Evolutionary conservation across 30 jellyfish, hydroid and myxozoan genomes (phyloP).

Genomic region (Hydra vulgaris): DNA sequence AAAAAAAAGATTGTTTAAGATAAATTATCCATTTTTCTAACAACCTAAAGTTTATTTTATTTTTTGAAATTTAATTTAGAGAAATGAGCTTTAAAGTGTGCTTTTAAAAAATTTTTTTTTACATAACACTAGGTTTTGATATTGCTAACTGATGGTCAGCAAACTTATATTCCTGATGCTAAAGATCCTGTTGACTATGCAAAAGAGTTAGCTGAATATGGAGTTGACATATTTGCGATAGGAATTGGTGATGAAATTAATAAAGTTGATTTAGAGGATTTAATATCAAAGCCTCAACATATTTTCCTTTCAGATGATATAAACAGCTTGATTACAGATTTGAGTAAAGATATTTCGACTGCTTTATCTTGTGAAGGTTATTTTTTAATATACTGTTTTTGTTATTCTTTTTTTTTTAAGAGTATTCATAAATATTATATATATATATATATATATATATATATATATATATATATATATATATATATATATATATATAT

Average conservation of each 20-base stretch:
- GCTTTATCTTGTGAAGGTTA: constrained; percentile 82
- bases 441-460: too few relatives aligned
- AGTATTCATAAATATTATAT: too few relatives aligned
- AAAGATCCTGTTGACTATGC: constrained; percentile 46
- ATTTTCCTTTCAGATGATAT: constrained; percentile 75
- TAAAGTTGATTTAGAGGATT: constrained; percentile 35
- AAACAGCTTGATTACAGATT: constrained; percentile 33
- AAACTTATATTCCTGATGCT: constrained; percentile 48
- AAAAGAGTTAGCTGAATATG: constrained; percentile 39
- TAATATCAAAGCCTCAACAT: constrained; percentile 54
- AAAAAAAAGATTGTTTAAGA: too few relatives aligned
- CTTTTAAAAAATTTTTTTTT: too few relatives aligned
- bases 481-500: too few relatives aligned
- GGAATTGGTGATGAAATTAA: constrained; percentile 87
- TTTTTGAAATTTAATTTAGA: too few relatives aligned
- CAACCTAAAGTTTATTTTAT: too few relatives aligned
- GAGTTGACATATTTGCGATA: constrained; percentile 66
- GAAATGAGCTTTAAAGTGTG: too few relatives aligned
- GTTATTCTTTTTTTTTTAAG: too few relatives aligned
- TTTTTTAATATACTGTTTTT: neutral
- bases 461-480: too few relatives aligned
- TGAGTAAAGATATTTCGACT: constrained; percentile 35
- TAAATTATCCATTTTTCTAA: too few relatives aligned
- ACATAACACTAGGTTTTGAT: constrained; percentile 59
- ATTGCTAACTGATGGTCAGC: constrained; percentile 87